Percentiles rank a stretch among this genome's conserved stretches.
These are phyloP conservation scores for Plebejus anna DNA, from an alignment of 2,888 invertebrate genomes.

Conservation along the genomic window DNA sequence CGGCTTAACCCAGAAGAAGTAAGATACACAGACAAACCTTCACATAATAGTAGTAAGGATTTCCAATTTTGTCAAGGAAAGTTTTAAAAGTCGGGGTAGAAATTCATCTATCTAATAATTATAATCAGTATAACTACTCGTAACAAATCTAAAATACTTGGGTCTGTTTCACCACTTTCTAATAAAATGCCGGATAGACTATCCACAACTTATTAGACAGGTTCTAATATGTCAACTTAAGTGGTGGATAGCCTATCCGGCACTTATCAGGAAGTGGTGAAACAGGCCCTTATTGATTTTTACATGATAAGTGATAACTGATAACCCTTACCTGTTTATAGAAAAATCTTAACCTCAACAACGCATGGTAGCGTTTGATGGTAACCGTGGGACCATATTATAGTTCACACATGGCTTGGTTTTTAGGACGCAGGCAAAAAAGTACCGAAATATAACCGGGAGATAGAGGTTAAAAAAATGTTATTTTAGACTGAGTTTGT, in stretches of 20 bases:
- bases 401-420: not conserved
- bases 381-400: not conserved
- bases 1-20: not conserved
- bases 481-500: not conserved
- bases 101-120: too few species aligned
- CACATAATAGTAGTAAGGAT: too few species aligned
- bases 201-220: too few species aligned
- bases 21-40: too few species aligned
- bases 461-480: not conserved
- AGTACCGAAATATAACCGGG: not conserved
- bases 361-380: not conserved
- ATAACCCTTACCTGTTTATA: not conserved
- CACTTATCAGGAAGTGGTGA: too few species aligned
- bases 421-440: not conserved
- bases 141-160: not conserved
- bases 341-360: slow-evolving; percentile 8
- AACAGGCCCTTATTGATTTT: not conserved
- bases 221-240: too few species aligned
- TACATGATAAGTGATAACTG: not conserved
- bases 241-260: too few species aligned
- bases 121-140: too few species aligned
- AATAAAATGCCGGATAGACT: too few species aligned
- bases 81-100: too few species aligned
- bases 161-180: too few species aligned
- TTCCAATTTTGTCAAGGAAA: too few species aligned